Base-by-base conservation (phyloP, 2,797 vertebrate genomes). In the Rhinatrema bivittatum region DNA sequence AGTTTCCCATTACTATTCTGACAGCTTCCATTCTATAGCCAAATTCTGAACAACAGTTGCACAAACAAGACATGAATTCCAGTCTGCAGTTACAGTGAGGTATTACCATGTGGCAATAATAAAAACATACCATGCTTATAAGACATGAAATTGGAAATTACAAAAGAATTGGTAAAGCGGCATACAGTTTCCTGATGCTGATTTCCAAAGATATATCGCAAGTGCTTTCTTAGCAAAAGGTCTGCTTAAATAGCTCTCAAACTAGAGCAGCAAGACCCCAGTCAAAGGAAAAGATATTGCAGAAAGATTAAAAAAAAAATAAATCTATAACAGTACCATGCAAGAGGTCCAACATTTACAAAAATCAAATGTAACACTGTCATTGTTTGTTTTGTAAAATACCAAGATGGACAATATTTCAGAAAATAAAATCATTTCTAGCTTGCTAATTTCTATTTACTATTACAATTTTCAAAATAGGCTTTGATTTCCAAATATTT, bases 401-500 rank as follows among this genome's bases (percentile, higher is more conserved):
- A 41, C 16, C 10, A 7, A 50, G 25, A 15, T 6, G 33, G 9
- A 8, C 32, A 34, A 3, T 28, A 6, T 16, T 45, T 39, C 31
- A 34, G 28, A 9, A 3, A 29, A 16, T 15, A 40, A 42, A 37
- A 22, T 12, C 16, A 26, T 23, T 39, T 20, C 42, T 55, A 26
- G 7, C 23, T 40, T 16, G 22, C 44, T 29, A 17, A 57, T 26
- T 35, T 1, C 9, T 18, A 3, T 25, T 36, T 51, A 3, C 29
- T 7, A 37, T 48, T 33, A 12, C 16, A 9, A 5, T 40, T 66
- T 62, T 46, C 26, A 54, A 68, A 68, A 43, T 13, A 21, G 33
- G 14, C 5, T 30, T 45, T 32, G 50, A 46, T 42, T 41, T 32
- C 25, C 39, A 60, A 61, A 29, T 28, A 39, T 26, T 61, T 38